Conservation (phyloP, 1,140 invertebrate species). For the Temnothorax nylanderi region DNA sequence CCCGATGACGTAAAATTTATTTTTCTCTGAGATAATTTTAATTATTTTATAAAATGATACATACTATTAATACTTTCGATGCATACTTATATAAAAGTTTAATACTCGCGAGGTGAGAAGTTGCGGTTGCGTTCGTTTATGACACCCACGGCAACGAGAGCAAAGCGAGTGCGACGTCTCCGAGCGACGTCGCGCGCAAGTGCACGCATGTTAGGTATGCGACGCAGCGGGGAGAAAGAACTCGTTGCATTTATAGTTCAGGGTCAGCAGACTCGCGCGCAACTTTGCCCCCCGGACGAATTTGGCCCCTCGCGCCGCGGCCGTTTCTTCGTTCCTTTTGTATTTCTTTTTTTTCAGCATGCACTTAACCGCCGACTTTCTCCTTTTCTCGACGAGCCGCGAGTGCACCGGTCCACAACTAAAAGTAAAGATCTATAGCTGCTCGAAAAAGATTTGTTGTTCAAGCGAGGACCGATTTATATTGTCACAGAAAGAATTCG, state of each 20-base stretch:
- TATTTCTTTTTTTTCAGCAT: neutral
- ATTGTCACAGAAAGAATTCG: neutral
- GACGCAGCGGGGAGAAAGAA: slow-evolving; percentile 65
- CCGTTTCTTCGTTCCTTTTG: neutral
- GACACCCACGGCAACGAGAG: slow-evolving; percentile 40
- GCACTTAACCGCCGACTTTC: slow-evolving; percentile 8
- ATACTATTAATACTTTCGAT: neutral
- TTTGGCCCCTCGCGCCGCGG: slow-evolving; percentile 22
- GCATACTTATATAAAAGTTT: neutral
- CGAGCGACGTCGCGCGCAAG: slow-evolving; percentile 9
- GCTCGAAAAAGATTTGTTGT: slow-evolving; percentile 18
- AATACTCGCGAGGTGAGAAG: neutral
- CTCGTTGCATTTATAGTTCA: slow-evolving; percentile 78
- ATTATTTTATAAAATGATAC: neutral
- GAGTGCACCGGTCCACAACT: neutral
- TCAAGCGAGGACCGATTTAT: slow-evolving; percentile 25
- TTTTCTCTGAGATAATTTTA: neutral
- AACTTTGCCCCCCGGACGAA: slow-evolving; percentile 46
- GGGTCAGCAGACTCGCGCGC: slow-evolving; percentile 73
- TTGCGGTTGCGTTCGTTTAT: neutral
- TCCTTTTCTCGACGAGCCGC: slow-evolving; percentile 9
- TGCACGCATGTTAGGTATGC: slow-evolving; percentile 56
- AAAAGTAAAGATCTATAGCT: slow-evolving; percentile 59
- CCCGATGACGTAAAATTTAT: neutral
- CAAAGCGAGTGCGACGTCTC: slow-evolving; percentile 19